Percentiles rank a stretch among this genome's conserved stretches.
phyloP scores from a whole-genome alignment of 2,888 invertebrate species.

The Steinernema hermaphroditum region DNA sequence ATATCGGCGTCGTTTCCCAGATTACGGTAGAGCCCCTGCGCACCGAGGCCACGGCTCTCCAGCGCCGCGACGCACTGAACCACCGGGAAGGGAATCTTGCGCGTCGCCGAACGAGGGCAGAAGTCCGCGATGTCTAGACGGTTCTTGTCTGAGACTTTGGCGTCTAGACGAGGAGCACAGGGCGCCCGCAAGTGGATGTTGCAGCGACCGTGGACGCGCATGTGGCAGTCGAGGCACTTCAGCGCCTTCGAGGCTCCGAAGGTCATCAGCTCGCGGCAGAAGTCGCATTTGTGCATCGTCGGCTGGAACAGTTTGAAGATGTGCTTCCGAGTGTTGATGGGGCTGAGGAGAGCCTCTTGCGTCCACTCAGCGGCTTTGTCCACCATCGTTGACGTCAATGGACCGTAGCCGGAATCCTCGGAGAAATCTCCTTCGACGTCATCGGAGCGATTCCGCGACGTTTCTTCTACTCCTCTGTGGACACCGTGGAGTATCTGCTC shows the following conservation, averaged over 20 bases:
- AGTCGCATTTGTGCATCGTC: background rate
- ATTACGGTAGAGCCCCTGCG: background rate
- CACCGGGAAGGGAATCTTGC: background rate
- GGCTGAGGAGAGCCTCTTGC: background rate
- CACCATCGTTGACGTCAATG: background rate
- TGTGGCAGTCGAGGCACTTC: background rate
- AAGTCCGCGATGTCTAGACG: background rate
- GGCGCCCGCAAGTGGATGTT: background rate
- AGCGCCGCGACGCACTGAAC: background rate
- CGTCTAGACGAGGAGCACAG: background rate
- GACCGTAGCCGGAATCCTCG: too few species aligned
- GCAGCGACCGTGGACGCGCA: background rate
- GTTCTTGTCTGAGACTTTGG: background rate
- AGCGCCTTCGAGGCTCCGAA: background rate
- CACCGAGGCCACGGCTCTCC: background rate
- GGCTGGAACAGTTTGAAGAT: background rate
- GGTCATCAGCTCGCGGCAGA: slow-evolving; percentile 1
- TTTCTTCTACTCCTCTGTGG: background rate
- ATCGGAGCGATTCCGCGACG: background rate
- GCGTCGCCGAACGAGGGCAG: background rate
- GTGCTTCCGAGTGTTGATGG: background rate
- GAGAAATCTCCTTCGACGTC: too few species aligned
- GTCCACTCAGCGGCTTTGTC: background rate
- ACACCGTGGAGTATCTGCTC: background rate
- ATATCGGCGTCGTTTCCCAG: background rate